Evolutionary conservation across 2,888 invertebrate genomes (phyloP).

Genomic region (Carterocephalus palaemon): DNA sequence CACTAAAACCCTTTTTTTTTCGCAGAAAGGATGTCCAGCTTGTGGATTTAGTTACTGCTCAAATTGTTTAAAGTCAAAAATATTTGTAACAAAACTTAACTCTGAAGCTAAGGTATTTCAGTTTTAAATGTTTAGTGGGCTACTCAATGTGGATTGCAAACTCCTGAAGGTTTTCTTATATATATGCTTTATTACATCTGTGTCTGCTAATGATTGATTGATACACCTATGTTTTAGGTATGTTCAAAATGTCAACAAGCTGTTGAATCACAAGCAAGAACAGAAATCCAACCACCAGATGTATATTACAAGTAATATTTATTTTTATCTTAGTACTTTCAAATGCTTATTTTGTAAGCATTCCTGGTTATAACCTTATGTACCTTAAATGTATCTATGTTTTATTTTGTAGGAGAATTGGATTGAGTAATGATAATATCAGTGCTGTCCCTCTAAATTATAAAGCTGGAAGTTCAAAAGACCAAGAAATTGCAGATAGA

Average conservation of each 20-base stretch:
- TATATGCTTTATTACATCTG: too few relatives aligned
- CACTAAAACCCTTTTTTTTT: constrained; percentile 32
- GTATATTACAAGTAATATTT: constrained; percentile 75
- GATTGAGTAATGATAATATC: constrained; percentile 27
- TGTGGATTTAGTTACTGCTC: constrained; percentile 92
- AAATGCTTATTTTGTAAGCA: too few relatives aligned
- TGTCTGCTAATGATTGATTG: too few relatives aligned
- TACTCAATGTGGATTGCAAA: too few relatives aligned
- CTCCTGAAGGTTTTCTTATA: too few relatives aligned
- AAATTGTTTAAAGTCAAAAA: constrained; percentile 87
- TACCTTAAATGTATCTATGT: constrained; percentile 4
- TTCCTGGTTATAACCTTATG: too few relatives aligned
- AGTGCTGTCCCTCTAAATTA: background rate
- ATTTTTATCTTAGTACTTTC: background rate
- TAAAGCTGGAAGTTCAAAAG: constrained; percentile 64
- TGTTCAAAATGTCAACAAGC: constrained; percentile 58
- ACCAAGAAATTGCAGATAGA: constrained; percentile 82
- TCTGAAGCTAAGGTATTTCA: constrained; percentile 84
- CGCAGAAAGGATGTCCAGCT: constrained; percentile 88
- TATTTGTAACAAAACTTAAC: constrained; percentile 81
- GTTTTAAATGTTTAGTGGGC: too few relatives aligned
- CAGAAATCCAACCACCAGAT: constrained; percentile 67
- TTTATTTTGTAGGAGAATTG: constrained; percentile 37
- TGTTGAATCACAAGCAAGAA: constrained; percentile 35
- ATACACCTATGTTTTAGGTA: constrained; percentile 45